Percentiles rank a stretch among this genome's conserved stretches.
Evolutionary conservation across 2,113 vertebrate genomes (phyloP).

Genomic region (Paracanthobrama guichenoti): DNA sequence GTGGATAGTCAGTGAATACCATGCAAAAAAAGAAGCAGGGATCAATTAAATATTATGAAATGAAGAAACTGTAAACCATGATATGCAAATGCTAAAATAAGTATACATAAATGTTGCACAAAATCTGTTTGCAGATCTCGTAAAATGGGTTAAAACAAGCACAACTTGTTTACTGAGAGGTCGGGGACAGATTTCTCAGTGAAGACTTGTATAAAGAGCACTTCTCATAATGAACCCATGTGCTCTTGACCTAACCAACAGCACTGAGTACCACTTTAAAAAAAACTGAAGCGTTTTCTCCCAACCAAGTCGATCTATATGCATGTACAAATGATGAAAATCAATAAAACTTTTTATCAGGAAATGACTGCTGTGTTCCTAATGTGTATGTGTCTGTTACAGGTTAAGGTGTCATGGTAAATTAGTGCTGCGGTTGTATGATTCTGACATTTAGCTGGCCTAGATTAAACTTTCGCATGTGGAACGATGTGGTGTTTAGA

Average conservation of each 20-base stretch:
- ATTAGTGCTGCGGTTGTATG: background rate
- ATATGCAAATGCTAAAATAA: conserved; percentile 26
- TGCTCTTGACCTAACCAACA: background rate
- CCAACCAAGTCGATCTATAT: conserved; percentile 31
- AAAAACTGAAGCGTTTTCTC: background rate
- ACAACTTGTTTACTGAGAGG: conserved; percentile 9
- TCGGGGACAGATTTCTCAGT: background rate
- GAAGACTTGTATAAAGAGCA: background rate
- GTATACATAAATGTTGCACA: background rate
- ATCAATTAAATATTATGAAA: background rate
- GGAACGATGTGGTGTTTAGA: background rate
- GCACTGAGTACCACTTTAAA: background rate
- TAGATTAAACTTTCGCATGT: background rate
- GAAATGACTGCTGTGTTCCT: background rate
- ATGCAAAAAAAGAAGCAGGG: background rate
- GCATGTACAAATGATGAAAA: conserved; percentile 49
- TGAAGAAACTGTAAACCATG: background rate
- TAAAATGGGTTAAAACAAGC: background rate
- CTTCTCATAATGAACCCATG: background rate
- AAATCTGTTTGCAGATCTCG: background rate
- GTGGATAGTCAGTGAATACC: background rate
- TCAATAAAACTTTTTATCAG: conserved; percentile 49
- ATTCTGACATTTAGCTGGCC: background rate
- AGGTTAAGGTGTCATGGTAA: background rate
- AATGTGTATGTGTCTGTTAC: background rate